Percentiles rank a stretch among this genome's conserved stretches.
phyloP scores from a whole-genome alignment of 2,797 vertebrate species.

The Sphenopsis melanotis region DNA sequence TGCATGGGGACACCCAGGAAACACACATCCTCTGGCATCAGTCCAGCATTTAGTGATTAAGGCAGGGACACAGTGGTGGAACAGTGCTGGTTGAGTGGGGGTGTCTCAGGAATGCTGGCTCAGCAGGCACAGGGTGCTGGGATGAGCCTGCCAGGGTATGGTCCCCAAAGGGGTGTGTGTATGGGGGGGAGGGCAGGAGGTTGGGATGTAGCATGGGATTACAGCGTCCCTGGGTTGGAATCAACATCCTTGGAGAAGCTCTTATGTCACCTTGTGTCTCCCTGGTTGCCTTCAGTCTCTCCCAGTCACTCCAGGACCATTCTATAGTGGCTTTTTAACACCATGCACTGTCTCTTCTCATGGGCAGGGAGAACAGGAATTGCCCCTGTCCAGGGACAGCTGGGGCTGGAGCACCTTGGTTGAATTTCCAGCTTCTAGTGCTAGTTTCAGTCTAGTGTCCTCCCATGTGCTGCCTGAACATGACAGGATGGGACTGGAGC shows the following conservation, averaged over 20 bases:
- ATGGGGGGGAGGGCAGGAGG: background rate
- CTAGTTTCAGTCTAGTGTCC: background rate
- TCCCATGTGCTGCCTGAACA: background rate
- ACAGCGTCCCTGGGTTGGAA: background rate
- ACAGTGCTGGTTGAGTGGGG: background rate
- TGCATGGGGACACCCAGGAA: background rate
- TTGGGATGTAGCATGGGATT: background rate
- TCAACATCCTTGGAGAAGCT: background rate
- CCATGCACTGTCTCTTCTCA: background rate
- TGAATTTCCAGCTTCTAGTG: background rate
- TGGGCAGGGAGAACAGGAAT: background rate
- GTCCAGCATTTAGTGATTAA: background rate
- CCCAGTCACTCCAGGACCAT: background rate
- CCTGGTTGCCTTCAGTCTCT: background rate
- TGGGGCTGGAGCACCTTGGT: background rate
- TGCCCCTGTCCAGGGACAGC: background rate
- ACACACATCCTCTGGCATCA: background rate
- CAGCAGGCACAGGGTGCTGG: background rate
- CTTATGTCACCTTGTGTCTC: background rate
- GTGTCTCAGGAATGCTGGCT: background rate
- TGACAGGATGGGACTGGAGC: background rate
- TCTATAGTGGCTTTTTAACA: background rate
- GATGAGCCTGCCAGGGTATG: background rate
- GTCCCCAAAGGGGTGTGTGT: too few species aligned
- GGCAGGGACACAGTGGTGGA: background rate